Percentiles rank a stretch among this genome's conserved stretches.
Conservation (phyloP, 2,113 vertebrate species). For the Vimba vimba region DNA sequence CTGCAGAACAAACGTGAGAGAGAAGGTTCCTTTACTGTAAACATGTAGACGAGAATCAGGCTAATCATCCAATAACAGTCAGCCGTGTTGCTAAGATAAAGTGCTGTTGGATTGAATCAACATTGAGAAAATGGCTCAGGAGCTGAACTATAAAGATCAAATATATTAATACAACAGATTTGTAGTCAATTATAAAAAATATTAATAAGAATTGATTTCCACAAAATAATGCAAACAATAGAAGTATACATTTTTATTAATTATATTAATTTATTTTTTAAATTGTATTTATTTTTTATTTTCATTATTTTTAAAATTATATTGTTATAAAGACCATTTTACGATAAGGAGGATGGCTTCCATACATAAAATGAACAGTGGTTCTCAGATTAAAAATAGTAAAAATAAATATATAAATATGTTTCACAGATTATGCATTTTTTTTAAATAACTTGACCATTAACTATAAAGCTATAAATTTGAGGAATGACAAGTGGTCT, state of each 20-base stretch:
- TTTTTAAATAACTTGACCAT: not conserved
- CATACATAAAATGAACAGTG: too few species aligned
- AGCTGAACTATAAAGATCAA: not conserved
- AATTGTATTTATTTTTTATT: not conserved
- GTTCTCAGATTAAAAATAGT: too few species aligned
- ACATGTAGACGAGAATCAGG: not conserved
- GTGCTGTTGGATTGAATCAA: not conserved
- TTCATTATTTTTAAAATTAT: not conserved
- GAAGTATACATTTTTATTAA: too few species aligned
- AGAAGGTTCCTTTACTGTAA: not conserved
- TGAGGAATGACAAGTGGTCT: not conserved
- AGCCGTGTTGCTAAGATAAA: slow-evolving; percentile 6
- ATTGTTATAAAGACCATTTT: too few species aligned
- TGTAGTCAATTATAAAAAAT: not conserved
- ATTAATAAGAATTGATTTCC: not conserved
- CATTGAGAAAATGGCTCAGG: not conserved
- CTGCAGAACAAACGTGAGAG: not conserved
- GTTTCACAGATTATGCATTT: too few species aligned
- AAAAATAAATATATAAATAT: too few species aligned
- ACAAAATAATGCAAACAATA: not conserved
- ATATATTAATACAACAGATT: slow-evolving; percentile 3
- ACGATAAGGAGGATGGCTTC: too few species aligned
- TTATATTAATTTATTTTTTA: too few species aligned
- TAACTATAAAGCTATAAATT: not conserved
- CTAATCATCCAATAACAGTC: not conserved